Evolutionary conservation across 2,888 invertebrate genomes (phyloP), one percentile per base, ranked within the genome.

Genomic region (Actias luna): DNA sequence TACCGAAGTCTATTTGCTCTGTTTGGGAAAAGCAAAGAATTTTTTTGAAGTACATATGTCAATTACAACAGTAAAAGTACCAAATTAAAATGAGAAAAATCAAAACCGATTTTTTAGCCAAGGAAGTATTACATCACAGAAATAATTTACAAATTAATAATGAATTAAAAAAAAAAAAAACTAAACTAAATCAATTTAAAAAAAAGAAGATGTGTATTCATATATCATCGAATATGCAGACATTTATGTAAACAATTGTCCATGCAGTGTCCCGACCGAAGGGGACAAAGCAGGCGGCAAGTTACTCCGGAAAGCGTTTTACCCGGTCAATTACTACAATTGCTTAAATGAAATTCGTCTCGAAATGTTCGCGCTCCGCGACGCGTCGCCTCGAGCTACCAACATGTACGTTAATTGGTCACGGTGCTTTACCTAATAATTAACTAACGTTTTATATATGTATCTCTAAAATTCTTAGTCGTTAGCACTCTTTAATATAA

Each of bases 261-360:
- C 46, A 50, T 50, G 25, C 25, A 25, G 25, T 50, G 46, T 4
- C 25, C 12, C 25, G 71, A 76, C 75, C 73, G 73, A 68, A 74
- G 78, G 77, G 84, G 83, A 83, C 83, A 80, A 82, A 78, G 81
- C 78, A 74, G 76, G 68, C 75, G 75, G 74, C 71, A 69, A 67
- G 66, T 68, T 50, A 50, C 25, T 88, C 88, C 89, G 92, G 92
- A 91, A 91, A 87, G 81, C 84, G 83, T 77, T 71, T 75, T 76
- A 82, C 80, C 82, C 78, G 81, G 77, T 83, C 90, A 92, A 92
- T 92, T 92, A 91, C 88, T 75, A 83, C 90, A 92, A 92, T 91
- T 91, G 92, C 86, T 88, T 82, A 85, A 92, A 91, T 90, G 87
- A 88, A 89, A 89, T 90, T 88, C 87, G 88, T 87, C 87, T 88